Conservation (phyloP, 2,797 vertebrate species). For the Oceanodroma leucorhoa region DNA sequence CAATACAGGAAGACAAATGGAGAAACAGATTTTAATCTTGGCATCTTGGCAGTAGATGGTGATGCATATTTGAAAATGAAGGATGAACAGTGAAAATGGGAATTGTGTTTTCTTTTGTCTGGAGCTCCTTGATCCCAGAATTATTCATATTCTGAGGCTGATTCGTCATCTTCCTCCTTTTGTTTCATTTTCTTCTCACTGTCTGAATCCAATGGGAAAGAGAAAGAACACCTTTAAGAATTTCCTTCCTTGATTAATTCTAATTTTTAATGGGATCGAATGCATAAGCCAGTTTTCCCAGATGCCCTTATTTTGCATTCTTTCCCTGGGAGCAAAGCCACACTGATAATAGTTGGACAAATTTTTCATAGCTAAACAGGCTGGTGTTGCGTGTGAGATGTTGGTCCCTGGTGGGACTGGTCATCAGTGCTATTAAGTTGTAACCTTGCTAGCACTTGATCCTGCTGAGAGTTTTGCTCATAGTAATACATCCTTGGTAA, state of each 20-base stretch:
- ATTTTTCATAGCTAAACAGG: background rate
- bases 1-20: conserved; percentile 12
- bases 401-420: background rate
- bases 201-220: conserved; percentile 3
- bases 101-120: conserved; percentile 7
- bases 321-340: background rate
- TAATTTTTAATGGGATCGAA: background rate
- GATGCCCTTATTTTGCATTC: background rate
- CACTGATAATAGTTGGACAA: background rate
- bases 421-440: background rate
- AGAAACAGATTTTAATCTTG: conserved; percentile 53
- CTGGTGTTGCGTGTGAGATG: background rate
- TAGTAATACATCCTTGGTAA: background rate
- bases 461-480: background rate
- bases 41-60: background rate
- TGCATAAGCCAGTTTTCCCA: background rate
- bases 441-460: background rate
- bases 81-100: conserved; percentile 13
- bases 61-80: conserved; percentile 13
- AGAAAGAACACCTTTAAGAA: conserved; percentile 13
- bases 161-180: conserved; percentile 1
- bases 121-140: background rate
- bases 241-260: conserved; percentile 35
- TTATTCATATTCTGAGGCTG: conserved; percentile 36
- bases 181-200: conserved; percentile 35